Evolutionary conservation across 2,888 invertebrate species (phyloP).

Genomic region (Nyleta sp.): DNA sequence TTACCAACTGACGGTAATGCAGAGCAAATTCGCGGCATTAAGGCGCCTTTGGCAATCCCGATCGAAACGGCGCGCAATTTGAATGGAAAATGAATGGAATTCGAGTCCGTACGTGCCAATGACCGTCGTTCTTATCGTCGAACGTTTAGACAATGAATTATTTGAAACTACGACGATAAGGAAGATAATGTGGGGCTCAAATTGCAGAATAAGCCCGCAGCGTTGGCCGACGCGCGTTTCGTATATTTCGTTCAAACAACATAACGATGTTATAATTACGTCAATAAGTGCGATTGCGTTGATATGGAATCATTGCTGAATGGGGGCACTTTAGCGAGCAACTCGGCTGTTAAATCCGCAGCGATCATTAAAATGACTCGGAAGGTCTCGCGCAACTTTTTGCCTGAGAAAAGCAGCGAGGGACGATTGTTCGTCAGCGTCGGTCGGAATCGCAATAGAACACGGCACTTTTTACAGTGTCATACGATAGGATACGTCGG

Average conservation of each 20-base stretch:
- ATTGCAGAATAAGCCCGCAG: slow-evolving; percentile 44
- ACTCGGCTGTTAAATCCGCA: slow-evolving; percentile 4
- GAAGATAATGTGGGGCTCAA: slow-evolving; percentile 16
- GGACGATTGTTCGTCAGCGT: not conserved
- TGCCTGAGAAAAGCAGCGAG: slow-evolving; percentile 29
- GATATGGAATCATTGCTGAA: slow-evolving; percentile 25
- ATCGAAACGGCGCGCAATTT: too few relatives aligned
- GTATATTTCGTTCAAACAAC: slow-evolving; percentile 24
- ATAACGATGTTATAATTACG: slow-evolving; percentile 31
- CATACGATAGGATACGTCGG: slow-evolving; percentile 51
- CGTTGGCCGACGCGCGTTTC: slow-evolving; percentile 4
- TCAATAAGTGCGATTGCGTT: slow-evolving; percentile 21
- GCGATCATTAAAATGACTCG: not conserved
- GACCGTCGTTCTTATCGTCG: not conserved
- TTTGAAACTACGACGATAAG: slow-evolving; percentile 23
- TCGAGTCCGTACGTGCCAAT: too few relatives aligned
- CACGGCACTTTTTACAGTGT: slow-evolving; percentile 54
- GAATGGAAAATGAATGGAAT: too few relatives aligned
- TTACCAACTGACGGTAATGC: too few relatives aligned
- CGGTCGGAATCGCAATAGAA: slow-evolving; percentile 32
- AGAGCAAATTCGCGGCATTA: too few relatives aligned
- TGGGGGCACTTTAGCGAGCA: slow-evolving; percentile 19
- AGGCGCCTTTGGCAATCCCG: too few relatives aligned
- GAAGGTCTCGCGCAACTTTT: not conserved
- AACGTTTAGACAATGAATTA: slow-evolving; percentile 7